Percentiles rank a stretch among this genome's conserved stretches.
Evolutionary conservation across 2,113 vertebrate genomes (phyloP).

Genomic region (Mandrillus leucophaeus): DNA sequence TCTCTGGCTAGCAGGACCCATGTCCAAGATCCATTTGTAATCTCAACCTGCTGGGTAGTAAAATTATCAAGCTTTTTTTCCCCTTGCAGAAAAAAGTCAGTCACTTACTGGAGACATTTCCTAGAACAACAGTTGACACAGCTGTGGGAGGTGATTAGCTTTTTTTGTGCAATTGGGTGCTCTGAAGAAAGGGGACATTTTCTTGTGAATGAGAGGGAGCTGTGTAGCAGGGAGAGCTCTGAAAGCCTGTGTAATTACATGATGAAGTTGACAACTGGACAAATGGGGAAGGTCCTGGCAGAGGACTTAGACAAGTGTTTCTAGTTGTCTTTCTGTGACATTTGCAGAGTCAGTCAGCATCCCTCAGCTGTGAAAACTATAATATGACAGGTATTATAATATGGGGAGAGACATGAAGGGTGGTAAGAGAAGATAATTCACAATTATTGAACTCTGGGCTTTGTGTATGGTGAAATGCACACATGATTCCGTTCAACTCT

Average conservation of each 20-base stretch:
- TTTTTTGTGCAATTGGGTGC: not conserved
- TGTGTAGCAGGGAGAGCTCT: not conserved
- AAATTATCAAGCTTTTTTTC: not conserved
- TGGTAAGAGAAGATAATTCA: not conserved
- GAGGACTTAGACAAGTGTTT: not conserved
- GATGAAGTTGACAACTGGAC: not conserved
- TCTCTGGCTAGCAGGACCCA: not conserved
- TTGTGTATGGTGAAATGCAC: not conserved
- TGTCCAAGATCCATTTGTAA: not conserved
- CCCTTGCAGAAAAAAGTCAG: constrained; percentile 49
- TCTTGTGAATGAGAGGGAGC: constrained; percentile 51
- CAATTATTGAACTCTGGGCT: not conserved
- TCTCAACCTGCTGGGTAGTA: not conserved
- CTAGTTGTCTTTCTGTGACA: not conserved
- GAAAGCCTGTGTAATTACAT: not conserved
- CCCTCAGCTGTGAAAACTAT: not conserved
- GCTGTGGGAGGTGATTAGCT: constrained; percentile 29
- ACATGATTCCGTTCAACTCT: not conserved
- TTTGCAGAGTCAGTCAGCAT: not conserved
- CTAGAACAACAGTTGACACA: not conserved
- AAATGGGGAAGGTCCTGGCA: not conserved
- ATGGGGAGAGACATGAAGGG: not conserved
- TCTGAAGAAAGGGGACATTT: not conserved
- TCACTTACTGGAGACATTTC: not conserved
- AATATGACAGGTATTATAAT: not conserved